phyloP scores from a whole-genome alignment of 2,888 invertebrate species.

The Rugalucina vietnamica region DNA sequence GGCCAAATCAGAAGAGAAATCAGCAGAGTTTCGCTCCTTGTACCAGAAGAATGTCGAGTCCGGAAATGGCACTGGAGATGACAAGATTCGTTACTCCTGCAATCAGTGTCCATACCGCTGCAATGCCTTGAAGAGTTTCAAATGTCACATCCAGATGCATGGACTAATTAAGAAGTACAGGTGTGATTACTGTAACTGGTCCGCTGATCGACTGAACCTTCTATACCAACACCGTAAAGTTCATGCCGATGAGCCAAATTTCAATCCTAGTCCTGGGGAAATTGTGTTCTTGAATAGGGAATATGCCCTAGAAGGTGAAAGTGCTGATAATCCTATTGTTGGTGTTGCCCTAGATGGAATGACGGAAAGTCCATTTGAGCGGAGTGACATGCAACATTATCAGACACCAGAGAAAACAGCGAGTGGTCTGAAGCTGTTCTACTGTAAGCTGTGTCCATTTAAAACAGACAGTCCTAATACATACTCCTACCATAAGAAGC shows the following conservation, averaged over 20 bases:
- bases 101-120: constrained; percentile 74
- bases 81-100: constrained; percentile 70
- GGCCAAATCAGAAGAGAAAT: constrained; percentile 36
- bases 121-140: constrained; percentile 72
- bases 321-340: constrained; percentile 29
- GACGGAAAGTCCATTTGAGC: constrained; percentile 28
- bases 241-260: constrained; percentile 70
- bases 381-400: constrained; percentile 35
- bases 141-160: constrained; percentile 77
- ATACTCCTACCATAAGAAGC: constrained; percentile 71
- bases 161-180: constrained; percentile 73
- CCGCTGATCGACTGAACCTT: constrained; percentile 75
- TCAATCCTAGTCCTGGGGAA: constrained; percentile 69
- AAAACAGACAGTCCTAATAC: constrained; percentile 66
- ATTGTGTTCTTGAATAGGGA: constrained; percentile 75
- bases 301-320: constrained; percentile 68
- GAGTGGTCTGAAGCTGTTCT: constrained; percentile 58
- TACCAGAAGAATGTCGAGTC: constrained; percentile 20
- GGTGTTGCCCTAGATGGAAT: constrained; percentile 35
- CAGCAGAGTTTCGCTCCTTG: constrained; percentile 22
- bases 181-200: constrained; percentile 81
- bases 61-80: constrained; percentile 33
- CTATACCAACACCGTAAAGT: constrained; percentile 78
- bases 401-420: constrained; percentile 41
- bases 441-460: constrained; percentile 76